These are phyloP conservation scores for Hymenochirus boettgeri DNA, from an alignment of 2,113 vertebrate species.

Conservation along the genomic window DNA sequence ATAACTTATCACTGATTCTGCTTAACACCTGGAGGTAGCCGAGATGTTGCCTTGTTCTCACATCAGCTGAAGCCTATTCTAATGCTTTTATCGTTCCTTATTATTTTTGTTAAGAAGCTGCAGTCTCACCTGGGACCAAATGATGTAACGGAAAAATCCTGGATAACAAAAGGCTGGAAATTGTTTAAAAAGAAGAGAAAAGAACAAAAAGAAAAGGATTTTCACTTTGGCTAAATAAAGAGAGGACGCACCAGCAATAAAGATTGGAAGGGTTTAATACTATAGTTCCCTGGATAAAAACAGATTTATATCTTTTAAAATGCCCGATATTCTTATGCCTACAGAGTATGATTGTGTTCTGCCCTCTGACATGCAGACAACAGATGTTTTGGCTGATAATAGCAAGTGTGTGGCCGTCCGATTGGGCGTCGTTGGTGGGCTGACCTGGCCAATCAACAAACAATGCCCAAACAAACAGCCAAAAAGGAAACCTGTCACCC, in stretches of 20 bases:
- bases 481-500: no score
- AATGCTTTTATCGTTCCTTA: conserved; percentile 63
- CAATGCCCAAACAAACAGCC: no score
- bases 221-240: no score
- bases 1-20: conserved; percentile 66
- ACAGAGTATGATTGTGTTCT: no score
- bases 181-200: conserved; percentile 47
- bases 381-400: no score
- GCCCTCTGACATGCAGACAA: no score
- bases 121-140: conserved; percentile 60
- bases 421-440: no score
- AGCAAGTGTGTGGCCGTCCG: no score
- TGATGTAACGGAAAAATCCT: conserved; percentile 61
- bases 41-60: conserved; percentile 59
- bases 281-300: no score
- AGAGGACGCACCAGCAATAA: conserved; percentile 57
- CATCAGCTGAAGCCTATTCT: conserved; percentile 59
- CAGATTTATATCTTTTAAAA: no score
- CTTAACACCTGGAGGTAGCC: conserved; percentile 63
- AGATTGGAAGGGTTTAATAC: conserved; percentile 59
- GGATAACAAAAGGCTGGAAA: conserved; percentile 65
- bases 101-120: conserved; percentile 50
- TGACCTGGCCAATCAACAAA: no score
- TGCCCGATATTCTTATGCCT: no score
- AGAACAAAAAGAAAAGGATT: conserved; percentile 52